phyloP scores from a whole-genome alignment of 2,888 invertebrate species.

The Malthinus seriepunctatus region DNA sequence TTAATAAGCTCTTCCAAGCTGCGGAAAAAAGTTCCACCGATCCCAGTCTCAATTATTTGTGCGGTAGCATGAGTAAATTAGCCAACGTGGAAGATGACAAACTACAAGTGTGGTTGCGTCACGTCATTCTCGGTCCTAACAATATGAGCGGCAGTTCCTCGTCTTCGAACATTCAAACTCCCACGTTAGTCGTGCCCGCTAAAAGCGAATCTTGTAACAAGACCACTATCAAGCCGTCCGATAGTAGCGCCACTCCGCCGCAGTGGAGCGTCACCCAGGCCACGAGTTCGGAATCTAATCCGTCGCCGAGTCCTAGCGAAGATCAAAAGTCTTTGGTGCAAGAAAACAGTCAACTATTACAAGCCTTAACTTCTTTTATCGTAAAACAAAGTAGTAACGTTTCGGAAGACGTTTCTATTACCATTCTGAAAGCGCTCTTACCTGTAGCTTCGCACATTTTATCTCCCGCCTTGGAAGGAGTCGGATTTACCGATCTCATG shows the following conservation, averaged over 20 bases:
- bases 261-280: conserved; percentile 47
- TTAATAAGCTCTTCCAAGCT: conserved; percentile 71
- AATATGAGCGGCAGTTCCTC: conserved; percentile 54
- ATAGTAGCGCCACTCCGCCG: conserved; percentile 42
- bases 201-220: conserved; percentile 45
- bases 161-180: conserved; percentile 58
- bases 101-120: conserved; percentile 67
- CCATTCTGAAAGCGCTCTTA: conserved; percentile 72
- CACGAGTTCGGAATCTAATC: conserved; percentile 39
- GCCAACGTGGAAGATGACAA: conserved; percentile 66
- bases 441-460: conserved; percentile 72
- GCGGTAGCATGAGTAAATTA: conserved; percentile 68
- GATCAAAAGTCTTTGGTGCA: conserved; percentile 61
- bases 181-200: conserved; percentile 56
- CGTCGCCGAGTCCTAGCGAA: conserved; percentile 49
- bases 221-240: conserved; percentile 25
- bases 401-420: conserved; percentile 64
- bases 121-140: conserved; percentile 65
- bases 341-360: conserved; percentile 72
- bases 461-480: conserved; percentile 65
- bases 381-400: conserved; percentile 69
- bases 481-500: conserved; percentile 79
- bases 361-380: conserved; percentile 72
- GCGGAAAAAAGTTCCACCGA: conserved; percentile 66
- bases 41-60: conserved; percentile 67